Base-by-base conservation (phyloP, 2,113 vertebrate species). In the Brienomyrus brachyistius region DNA sequence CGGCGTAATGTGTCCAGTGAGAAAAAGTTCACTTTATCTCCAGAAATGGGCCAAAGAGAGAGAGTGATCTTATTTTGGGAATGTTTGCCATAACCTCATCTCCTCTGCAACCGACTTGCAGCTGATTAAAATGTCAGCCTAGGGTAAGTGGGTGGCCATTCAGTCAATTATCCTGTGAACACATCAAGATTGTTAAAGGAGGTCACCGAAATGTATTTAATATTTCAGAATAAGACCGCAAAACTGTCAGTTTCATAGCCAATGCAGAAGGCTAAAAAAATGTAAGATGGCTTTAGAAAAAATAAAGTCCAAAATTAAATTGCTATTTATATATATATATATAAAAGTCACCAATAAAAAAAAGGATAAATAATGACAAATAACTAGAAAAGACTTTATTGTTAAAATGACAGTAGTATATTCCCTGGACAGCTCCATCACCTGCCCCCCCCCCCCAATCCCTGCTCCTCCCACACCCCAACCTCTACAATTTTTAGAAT, bases 61-160 rank as follows among this genome's bases (percentile, higher is more conserved):
- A 89, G 40, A 56, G 77, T 4, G 35, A 31, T 40, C 27, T 89
- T 54, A 45, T 89, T 82, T 89, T 21, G 13, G 48, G 48, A 80
- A 88, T 48, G 82, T 84, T 84, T 84, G 82, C 82, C 40, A 84
- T 84, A 84, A 84, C 31, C 35, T 62, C 56, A 23, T 35, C 56
- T 45, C 56, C 19, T 66, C 87, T 66, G 54, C 87, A 45, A 6
- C 87, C 21, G 54, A 45, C 52, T 47, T 62, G 43, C n/a, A 8
- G 35, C 50, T 88, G 52, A 88, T 62, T 59, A 88, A 88, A 54
- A 40, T 88, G 54, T 88, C 87, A 62, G 52, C 54, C 23, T 88
- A n/a, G 31, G 35, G 40, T 62, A 88, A 62, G 47, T 62, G 19
- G 40, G 40, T 62, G 87, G 35, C 89, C 66, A 89, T 88, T 87